Evolutionary conservation across 2,113 vertebrate genomes (phyloP), one percentile per base, ranked within the genome.

Genomic region (Anolis carolinensis): DNA sequence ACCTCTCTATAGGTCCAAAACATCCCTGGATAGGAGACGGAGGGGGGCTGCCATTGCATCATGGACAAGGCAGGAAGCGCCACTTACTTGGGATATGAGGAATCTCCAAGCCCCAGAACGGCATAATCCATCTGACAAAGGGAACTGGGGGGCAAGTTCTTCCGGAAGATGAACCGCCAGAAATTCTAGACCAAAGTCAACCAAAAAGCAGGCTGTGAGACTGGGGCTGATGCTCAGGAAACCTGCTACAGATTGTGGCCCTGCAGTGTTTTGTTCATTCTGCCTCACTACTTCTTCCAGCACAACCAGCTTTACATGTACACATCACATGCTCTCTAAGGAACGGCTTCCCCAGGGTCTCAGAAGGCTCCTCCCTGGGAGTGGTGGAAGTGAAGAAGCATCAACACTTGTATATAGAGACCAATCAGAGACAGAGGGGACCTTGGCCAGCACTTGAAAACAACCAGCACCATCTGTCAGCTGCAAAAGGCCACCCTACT

Each of bases 131-230:
- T 94, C 73, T 93, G 97, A 91, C 97, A 97, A 86, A 99, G 96
- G 67, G 98, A 96, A 4, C 95, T 85, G 0, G 89, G 85, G 0
- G 97, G 97, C 89, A 99, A 93, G 77, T 94, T 97, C 95, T 97
- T 99, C 92, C 95, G 97, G 90, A 99, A 99, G 65, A 99, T 92
- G 84, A 99, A 99, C 90, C 96, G 94, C 99, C 99, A 99, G 93
- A 99, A 99, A 82, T 94, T 96, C 98, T 99, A 52, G 0, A 1
- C 84, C 50, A 83, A 79, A 93, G 81, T 68, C 0, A 1, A 34
- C 0, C 0, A 0, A 70, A 30, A 68, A 87, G 59, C 16, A 30
- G 78, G 0, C 0, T 0, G 32, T 34, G 79, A 67, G 8, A 10
- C 14, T 21, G 7, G 0, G 16, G 39, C 20, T 8, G 1, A n/a